phyloP scores from a whole-genome alignment of 2,797 vertebrate species.

The Sebastes glaucus region DNA sequence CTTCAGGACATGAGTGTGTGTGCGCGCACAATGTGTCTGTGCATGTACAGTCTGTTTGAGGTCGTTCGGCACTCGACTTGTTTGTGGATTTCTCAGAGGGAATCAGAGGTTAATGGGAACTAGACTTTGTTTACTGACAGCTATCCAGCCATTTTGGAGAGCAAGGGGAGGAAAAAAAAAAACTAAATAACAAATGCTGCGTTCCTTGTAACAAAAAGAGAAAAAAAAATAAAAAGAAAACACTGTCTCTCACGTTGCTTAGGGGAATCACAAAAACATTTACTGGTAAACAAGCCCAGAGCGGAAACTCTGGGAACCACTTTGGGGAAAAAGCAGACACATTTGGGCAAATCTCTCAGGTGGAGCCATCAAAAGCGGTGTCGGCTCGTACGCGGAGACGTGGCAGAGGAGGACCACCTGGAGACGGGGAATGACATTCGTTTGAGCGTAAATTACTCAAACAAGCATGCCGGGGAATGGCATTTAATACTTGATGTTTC shows the following conservation, averaged over 20 bases:
- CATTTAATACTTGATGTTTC: constrained; percentile 76
- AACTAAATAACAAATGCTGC: constrained; percentile 44
- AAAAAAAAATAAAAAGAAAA: constrained; percentile 32
- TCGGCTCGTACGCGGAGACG: constrained; percentile 63
- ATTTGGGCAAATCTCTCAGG: constrained; percentile 84
- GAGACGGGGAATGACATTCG: constrained; percentile 76
- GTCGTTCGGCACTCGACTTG: constrained; percentile 54
- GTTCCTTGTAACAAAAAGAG: constrained; percentile 39
- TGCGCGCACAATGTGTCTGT: constrained; percentile 11
- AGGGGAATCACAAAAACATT: constrained; percentile 77
- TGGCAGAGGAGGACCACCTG: constrained; percentile 78
- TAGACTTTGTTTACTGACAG: constrained; percentile 74
- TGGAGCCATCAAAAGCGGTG: constrained; percentile 80
- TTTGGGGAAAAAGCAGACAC: constrained; percentile 70
- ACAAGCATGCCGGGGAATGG: constrained; percentile 77
- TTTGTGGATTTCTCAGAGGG: constrained; percentile 75
- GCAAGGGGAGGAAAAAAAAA: neutral
- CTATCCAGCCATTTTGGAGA: constrained; percentile 50
- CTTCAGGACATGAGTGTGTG: constrained; percentile 67
- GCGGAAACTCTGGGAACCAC: constrained; percentile 69
- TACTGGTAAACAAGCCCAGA: constrained; percentile 82
- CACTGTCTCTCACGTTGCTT: constrained; percentile 57
- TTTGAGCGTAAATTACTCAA: constrained; percentile 83
- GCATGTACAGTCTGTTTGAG: constrained; percentile 55
- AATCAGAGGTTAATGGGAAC: constrained; percentile 77